Evolutionary conservation across 2,888 invertebrate genomes (phyloP).

Genomic region (Tetheella fluctuosa): DNA sequence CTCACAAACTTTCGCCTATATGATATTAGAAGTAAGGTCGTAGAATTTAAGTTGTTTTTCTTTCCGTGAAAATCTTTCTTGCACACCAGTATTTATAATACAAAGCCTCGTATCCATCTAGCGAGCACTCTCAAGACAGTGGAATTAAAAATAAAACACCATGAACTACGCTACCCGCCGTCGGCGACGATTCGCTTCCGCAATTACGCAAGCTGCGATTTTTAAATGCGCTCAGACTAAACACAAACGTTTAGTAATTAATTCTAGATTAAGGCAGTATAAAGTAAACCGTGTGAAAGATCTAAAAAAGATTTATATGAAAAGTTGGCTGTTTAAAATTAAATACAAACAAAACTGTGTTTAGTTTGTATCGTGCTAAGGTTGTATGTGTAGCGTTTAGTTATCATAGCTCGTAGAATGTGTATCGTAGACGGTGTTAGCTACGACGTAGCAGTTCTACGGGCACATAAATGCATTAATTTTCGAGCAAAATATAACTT

Average conservation of each 20-base stretch:
- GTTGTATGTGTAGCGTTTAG: constrained; percentile 13
- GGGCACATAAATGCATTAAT: neutral
- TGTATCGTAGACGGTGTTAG: neutral
- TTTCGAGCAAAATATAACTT: too few species aligned
- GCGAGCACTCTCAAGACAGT: neutral
- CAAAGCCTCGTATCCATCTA: neutral
- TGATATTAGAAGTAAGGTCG: too few species aligned
- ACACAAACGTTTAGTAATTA: constrained; percentile 58
- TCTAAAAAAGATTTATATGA: too few species aligned
- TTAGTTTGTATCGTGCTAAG: too few species aligned
- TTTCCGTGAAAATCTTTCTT: neutral
- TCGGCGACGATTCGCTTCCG: constrained; percentile 21
- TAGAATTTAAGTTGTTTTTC: too few species aligned
- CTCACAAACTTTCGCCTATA: too few species aligned
- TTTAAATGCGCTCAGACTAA: constrained; percentile 65
- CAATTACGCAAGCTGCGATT: constrained; percentile 50
- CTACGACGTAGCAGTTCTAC: constrained; percentile 4
- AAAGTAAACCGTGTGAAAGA: constrained; percentile 29
- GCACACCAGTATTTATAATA: neutral
- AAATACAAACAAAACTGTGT: too few species aligned
- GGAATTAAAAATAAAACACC: constrained; percentile 13
- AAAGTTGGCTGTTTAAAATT: neutral
- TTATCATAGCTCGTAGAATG: neutral
- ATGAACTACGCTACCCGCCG: constrained; percentile 15
- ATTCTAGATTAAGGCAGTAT: constrained; percentile 54